phyloP scores from a whole-genome alignment of 2,797 vertebrate species.

The Linurgus olivaceus region DNA sequence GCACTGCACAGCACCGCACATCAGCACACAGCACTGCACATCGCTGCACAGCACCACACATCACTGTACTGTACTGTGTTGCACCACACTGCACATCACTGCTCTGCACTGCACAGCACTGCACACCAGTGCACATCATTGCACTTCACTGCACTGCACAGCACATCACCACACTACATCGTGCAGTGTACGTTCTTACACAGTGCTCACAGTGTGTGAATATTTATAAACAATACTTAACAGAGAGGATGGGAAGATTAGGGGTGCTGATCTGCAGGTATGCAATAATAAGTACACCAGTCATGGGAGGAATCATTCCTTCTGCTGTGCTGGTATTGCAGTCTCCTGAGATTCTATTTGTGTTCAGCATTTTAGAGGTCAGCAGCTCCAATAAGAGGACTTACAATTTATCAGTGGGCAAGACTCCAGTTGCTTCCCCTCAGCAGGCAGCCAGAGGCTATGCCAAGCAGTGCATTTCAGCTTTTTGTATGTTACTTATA shows the following conservation, averaged over 20 bases:
- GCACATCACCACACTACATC: fast-evolving
- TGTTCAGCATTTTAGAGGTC: not conserved
- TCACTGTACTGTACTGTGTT: no score
- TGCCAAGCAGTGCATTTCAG: not conserved
- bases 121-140: fast-evolving
- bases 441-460: not conserved
- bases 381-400: not conserved
- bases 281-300: not conserved
- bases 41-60: no score
- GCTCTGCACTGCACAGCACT: no score
- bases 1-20: fast-evolving
- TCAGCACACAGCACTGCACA: no score
- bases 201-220: not conserved
- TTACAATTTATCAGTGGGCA: not conserved
- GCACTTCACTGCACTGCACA: fast-evolving
- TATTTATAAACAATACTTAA: not conserved
- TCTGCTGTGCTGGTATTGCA: not conserved
- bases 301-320: fast-evolving
- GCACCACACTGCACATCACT: no score
- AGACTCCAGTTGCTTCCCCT: not conserved
- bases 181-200: not conserved
- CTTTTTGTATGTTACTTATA: not conserved
- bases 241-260: not conserved
- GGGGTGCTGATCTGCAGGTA: not conserved
- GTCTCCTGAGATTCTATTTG: not conserved